Evolutionary conservation across 2,797 vertebrate genomes (phyloP).

Genomic region (Acestrorhynchus altus): DNA sequence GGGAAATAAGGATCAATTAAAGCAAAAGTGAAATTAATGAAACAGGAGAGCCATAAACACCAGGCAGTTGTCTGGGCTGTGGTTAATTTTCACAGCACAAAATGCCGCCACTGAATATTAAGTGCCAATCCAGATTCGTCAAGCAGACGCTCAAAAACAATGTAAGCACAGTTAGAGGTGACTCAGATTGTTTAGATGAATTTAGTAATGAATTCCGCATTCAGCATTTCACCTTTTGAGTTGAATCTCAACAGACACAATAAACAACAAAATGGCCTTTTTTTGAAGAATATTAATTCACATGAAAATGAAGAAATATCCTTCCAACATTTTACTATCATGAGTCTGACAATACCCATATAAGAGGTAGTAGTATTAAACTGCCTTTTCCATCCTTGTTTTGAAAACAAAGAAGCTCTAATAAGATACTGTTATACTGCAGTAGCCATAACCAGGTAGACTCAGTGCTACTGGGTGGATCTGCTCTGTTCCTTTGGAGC

Average conservation of each 20-base stretch:
- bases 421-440: not conserved
- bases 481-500: conserved; percentile 56
- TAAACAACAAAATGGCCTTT: not conserved
- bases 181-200: not conserved
- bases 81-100: conserved; percentile 55
- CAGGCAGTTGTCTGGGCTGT: conserved; percentile 74
- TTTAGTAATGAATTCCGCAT: not conserved
- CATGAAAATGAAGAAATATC: not conserved
- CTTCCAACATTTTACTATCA: not conserved
- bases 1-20: conserved; percentile 85
- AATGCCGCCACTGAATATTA: conserved; percentile 53
- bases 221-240: not conserved
- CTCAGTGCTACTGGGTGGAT: not conserved
- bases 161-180: not conserved
- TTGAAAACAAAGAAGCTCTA: not conserved
- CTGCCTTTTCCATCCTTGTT: too few species aligned
- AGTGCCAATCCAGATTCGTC: conserved; percentile 54
- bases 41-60: conserved; percentile 71
- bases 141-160: not conserved
- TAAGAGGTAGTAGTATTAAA: too few species aligned
- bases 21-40: conserved; percentile 81
- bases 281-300: too few species aligned
- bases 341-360: too few species aligned
- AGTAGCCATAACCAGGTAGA: not conserved
- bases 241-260: not conserved